A percentile compares a stretch with the other conserved stretches of the same genome.
Evolutionary conservation across 2,888 invertebrate genomes (phyloP).

Genomic region (Branchipolynoe longqiensis): DNA sequence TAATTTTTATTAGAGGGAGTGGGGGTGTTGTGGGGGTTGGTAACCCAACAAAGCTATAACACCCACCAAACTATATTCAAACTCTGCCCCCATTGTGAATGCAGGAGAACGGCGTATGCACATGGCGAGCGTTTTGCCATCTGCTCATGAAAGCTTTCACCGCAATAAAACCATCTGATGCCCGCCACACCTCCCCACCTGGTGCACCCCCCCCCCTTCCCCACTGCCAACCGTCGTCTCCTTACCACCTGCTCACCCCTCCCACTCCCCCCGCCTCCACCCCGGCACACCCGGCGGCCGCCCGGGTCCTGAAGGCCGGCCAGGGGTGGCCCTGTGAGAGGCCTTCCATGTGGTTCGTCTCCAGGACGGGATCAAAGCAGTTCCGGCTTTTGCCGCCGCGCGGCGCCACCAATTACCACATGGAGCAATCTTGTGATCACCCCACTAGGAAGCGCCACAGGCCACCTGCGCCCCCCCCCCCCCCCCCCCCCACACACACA

Average conservation of each 20-base stretch:
- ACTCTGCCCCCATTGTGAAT: background rate
- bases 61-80: background rate
- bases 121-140: constrained; percentile 16
- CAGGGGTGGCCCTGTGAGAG: background rate
- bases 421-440: constrained; percentile 49
- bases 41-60: background rate
- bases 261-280: background rate
- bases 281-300: background rate
- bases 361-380: background rate
- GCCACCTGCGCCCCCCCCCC: constrained; percentile 27
- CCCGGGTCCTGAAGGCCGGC: background rate
- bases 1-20: no score
- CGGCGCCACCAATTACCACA: constrained; percentile 35
- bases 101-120: background rate
- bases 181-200: constrained; percentile 37
- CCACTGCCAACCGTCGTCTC: constrained; percentile 28
- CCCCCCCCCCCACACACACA: no score
- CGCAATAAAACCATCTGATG: constrained; percentile 26
- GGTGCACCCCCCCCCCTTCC: constrained; percentile 21
- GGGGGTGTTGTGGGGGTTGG: background rate
- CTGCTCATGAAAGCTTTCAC: constrained; percentile 42
- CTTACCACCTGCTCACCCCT: background rate
- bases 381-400: background rate
- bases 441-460: background rate
- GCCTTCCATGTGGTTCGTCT: background rate